These are phyloP conservation scores for Furnarius figulus DNA, from an alignment of 2,113 vertebrate genomes.

Conservation along the genomic window DNA sequence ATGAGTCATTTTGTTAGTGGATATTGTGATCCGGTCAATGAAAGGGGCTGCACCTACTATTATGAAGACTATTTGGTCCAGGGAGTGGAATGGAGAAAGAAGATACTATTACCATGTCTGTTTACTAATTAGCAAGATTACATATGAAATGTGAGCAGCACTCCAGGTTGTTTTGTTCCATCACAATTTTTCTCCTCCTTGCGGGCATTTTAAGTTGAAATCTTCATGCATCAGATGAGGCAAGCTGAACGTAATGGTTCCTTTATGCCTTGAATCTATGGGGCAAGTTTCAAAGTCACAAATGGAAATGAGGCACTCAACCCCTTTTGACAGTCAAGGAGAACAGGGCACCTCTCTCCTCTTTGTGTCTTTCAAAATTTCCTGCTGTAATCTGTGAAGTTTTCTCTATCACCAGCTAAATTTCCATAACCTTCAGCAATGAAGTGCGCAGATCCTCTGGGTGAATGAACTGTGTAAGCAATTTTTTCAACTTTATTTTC, in stretches of 20 bases:
- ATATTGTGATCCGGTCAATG: not conserved
- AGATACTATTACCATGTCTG: not conserved
- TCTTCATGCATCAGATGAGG: not conserved
- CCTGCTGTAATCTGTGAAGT: not conserved
- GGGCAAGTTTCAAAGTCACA: not conserved
- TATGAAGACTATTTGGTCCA: not conserved
- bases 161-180: not conserved
- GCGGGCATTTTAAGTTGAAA: not conserved
- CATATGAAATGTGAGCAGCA: not conserved
- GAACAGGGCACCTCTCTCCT: not conserved
- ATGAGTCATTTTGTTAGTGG: rapidly evolving
- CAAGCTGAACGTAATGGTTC: not conserved
- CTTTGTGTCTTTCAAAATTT: slow-evolving; percentile 24
- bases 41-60: not conserved
- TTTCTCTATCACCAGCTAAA: slow-evolving; percentile 5
- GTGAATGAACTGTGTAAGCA: slow-evolving; percentile 30
- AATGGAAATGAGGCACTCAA: not conserved
- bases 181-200: not conserved
- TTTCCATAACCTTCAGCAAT: slow-evolving; percentile 40
- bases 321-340: not conserved
- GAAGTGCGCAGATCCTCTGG: not conserved
- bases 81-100: not conserved
- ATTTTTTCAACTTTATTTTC: slow-evolving; percentile 41
- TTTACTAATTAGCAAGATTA: not conserved
- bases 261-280: not conserved